These are phyloP conservation scores for Nomada lathburiana DNA, from an alignment of 2,888 invertebrate genomes.

Conservation along the genomic window DNA sequence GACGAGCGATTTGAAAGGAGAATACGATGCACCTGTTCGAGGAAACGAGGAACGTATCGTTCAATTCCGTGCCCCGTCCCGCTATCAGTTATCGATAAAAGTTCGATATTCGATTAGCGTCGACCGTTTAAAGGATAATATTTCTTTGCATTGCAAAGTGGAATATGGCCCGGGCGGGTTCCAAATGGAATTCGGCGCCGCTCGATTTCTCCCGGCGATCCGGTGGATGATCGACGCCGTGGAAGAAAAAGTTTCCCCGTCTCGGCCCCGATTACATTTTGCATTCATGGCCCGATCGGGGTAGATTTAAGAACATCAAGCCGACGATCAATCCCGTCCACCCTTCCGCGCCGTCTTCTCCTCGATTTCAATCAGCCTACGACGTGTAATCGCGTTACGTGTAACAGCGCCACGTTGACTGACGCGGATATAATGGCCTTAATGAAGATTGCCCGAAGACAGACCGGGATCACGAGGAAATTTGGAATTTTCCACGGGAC, in stretches of 20 bases:
- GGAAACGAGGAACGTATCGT: conserved; percentile 55
- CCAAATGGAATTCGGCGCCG: conserved; percentile 65
- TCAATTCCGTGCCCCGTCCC: not conserved
- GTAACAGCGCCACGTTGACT: not conserved
- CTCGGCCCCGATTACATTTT: conserved; percentile 31
- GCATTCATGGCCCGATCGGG: conserved; percentile 22
- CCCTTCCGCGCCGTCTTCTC: not conserved
- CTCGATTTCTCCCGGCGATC: conserved; percentile 66
- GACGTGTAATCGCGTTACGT: not conserved
- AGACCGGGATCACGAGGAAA: not conserved
- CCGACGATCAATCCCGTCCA: conserved; percentile 42
- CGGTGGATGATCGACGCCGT: conserved; percentile 33
- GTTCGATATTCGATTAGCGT: conserved; percentile 76
- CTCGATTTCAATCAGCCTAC: conserved; percentile 19
- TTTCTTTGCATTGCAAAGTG: conserved; percentile 76
- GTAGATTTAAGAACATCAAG: conserved; percentile 18
- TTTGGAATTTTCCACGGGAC: not conserved
- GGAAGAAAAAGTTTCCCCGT: conserved; percentile 28
- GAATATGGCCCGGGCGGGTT: conserved; percentile 66
- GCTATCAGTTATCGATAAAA: conserved; percentile 28
- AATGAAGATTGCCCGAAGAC: not conserved
- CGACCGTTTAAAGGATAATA: conserved; percentile 73
- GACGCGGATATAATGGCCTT: not conserved
- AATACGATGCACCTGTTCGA: conserved; percentile 32
- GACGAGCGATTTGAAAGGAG: conserved; percentile 45